Base-by-base conservation (phyloP, 2,888 invertebrate species). In the Lithophane semibrunnea region DNA sequence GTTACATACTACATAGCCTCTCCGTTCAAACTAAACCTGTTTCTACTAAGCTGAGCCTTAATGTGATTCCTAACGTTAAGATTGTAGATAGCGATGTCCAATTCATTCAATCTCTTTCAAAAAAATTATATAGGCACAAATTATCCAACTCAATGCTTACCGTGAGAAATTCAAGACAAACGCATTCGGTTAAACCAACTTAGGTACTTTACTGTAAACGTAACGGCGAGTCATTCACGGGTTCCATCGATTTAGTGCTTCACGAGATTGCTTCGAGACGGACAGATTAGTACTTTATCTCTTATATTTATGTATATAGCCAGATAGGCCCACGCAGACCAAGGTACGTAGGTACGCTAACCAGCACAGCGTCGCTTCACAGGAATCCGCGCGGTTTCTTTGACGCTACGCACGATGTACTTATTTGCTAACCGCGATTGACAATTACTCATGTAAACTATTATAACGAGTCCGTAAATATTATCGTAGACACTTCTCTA, bases 381-480 rank as follows among this genome's bases (percentile, higher is more conserved):
- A 60, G 69, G 44, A 72, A 74, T 60, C 65, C 60, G 58, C 69
- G 85, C 86, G 85, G 85, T 70, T 72, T 80, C 85, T 89, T 89
- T 86, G 87, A 83, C 82, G 86, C 78, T 68, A 86, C 85, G 83
- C 87, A 88, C 79, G 82, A 86, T 84, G 82, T 71, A 85, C 77
- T 79, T 92, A 91, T 92, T 93, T 92, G 87, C 88, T 85, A 74
- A 92, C 87, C 84, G 84, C 85, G 76, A 90, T 89, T 86, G 88
- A 87, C 87, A 88, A 92, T 91, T 91, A 88, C 89, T 88, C 88
- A 86, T 84, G 88, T 87, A 90, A 91, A 91, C 88, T 85, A 77
- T 73, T 80, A 67, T 77, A 79, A 69, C 71, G 58, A 72, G 24
- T 80, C 56, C 71, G 77, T 88, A 80, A 82, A 87, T 75, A 79